Conservation (phyloP, 2,888 invertebrate species). For the Ectemnius continuus region DNA sequence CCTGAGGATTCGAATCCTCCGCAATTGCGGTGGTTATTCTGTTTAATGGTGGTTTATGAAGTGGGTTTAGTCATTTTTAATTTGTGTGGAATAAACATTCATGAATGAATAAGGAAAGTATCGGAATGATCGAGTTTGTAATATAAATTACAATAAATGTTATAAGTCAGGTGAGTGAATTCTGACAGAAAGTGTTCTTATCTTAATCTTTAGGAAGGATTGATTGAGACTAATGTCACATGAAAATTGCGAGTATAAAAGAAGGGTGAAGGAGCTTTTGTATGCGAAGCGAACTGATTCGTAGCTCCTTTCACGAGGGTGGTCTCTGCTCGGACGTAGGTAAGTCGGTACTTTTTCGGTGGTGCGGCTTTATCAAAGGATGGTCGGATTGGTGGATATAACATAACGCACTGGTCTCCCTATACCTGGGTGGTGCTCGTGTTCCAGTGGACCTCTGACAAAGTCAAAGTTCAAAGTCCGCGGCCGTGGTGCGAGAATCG, state of each 20-base stretch:
- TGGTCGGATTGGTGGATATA: slow-evolving; percentile 21
- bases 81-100: too few species aligned
- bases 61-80: not conserved
- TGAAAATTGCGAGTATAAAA: too few species aligned
- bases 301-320: not conserved
- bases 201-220: too few species aligned
- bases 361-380: slow-evolving; percentile 51
- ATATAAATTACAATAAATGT: too few species aligned
- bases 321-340: slow-evolving; percentile 5
- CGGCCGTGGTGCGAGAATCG: slow-evolving; percentile 62
- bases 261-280: too few species aligned
- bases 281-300: too few species aligned
- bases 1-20: too few species aligned
- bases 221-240: too few species aligned
- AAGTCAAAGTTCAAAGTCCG: slow-evolving; percentile 72
- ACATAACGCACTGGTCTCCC: slow-evolving; percentile 41
- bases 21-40: not conserved
- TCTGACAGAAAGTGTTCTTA: too few species aligned
- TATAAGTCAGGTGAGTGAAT: too few species aligned
- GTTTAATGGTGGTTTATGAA: not conserved
- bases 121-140: too few species aligned
- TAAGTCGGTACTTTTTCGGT: slow-evolving; percentile 15
- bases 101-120: too few species aligned
- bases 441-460: slow-evolving; percentile 57
- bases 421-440: slow-evolving; percentile 24